These are phyloP conservation scores for Herminia tarsipennalis DNA, from an alignment of 2,888 invertebrate species.

Conservation along the genomic window DNA sequence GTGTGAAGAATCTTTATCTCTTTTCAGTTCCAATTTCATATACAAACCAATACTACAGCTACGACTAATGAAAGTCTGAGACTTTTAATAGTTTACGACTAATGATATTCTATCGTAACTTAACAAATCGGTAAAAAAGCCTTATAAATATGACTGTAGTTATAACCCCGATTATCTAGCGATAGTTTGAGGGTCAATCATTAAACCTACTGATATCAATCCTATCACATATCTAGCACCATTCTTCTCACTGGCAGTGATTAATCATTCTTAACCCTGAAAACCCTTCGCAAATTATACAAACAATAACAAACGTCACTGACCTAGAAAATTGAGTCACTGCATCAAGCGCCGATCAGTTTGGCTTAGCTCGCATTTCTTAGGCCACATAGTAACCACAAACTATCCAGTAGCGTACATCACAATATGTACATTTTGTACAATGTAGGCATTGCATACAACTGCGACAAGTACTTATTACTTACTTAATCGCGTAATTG, in stretches of 20 bases:
- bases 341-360: too few relatives aligned
- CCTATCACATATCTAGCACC: constrained; percentile 43
- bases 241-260: constrained; percentile 42
- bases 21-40: constrained; percentile 9
- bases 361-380: too few relatives aligned
- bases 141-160: too few relatives aligned
- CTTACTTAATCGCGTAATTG: too few relatives aligned
- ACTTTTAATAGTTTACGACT: not conserved
- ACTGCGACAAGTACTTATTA: too few relatives aligned
- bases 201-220: constrained; percentile 7
- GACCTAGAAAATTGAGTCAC: constrained; percentile 4
- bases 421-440: too few relatives aligned
- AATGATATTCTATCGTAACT: not conserved
- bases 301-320: constrained; percentile 14
- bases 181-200: not conserved
- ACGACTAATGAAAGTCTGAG: not conserved
- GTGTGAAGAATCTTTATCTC: too few relatives aligned
- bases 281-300: constrained; percentile 14
- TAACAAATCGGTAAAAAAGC: too few relatives aligned
- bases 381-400: too few relatives aligned
- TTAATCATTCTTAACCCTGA: constrained; percentile 6
- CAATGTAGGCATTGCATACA: too few relatives aligned
- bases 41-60: constrained; percentile 3
- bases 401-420: too few relatives aligned
- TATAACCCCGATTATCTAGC: not conserved